Base-by-base conservation (phyloP, 2,113 vertebrate species). In the Turdus rufiventris region DNA sequence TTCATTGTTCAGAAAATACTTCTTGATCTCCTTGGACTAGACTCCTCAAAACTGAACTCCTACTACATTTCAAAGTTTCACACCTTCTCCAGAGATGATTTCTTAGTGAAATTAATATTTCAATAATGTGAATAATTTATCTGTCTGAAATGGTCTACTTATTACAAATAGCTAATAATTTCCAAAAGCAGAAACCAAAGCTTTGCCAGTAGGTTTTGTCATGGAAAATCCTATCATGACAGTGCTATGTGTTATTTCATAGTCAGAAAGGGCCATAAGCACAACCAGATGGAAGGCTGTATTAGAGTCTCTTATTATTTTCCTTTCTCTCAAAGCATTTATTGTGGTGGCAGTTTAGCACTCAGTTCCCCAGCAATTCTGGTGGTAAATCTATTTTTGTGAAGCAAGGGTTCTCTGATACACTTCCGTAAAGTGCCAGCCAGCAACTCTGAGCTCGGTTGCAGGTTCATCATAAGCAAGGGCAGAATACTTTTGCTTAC, bases 31-130 rank as follows among this genome's bases (percentile, higher is more conserved):
- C 86, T 45, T 94, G 84, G 77, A 89, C 76, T 57, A 93, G 53
- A 81, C 36, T 67, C 76, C 83, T 93, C 86, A 75, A 87, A 77
- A 78, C 62, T 94, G 87, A 95, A 82, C 77, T 97, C 83, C 67
- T n/a, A 80, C 34, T 90, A 51, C 31, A 53, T 70, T 91, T 79
- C 51, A 85, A 91, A 94, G 58, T 47, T 70, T 75, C 12, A 0
- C 36, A 67, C 47, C 92, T 93, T 89, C 77, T 93, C 34, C 62
- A 90, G 78, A 65, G 31, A 61, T 65, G 2, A 66, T 79, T 92
- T 89, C 72, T 94, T 82, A 70, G 66, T 74, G 67, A 63, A 82
- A 87, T 91, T 84, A 90, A 28, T 66, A 94, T 78, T 71, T 88
- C 25, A 66, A 43, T 53, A 67, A 68, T 45, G 21, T 67, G 84